Evolutionary conservation across 2,888 invertebrate species (phyloP).

Genomic region (Chesias legatella): DNA sequence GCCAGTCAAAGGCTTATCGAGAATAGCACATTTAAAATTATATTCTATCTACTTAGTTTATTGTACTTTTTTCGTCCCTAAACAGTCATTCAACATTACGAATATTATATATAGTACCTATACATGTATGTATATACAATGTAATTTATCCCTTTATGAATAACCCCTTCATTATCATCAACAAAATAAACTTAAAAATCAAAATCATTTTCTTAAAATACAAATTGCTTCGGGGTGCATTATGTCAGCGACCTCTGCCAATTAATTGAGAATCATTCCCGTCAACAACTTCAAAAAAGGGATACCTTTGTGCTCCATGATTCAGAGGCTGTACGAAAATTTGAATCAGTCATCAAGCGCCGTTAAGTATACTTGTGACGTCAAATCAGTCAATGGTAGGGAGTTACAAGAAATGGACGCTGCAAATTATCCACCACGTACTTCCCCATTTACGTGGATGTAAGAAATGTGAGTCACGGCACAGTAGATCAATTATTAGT

Average conservation of each 20-base stretch:
- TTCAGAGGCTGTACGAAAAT: slow-evolving; percentile 35
- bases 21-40: too few species aligned
- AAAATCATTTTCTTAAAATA: neutral
- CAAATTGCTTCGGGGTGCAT: slow-evolving; percentile 3
- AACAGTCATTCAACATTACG: too few species aligned
- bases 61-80: too few species aligned
- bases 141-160: too few species aligned
- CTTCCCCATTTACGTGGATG: slow-evolving; percentile 57
- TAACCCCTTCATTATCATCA: neutral
- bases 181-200: neutral
- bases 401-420: slow-evolving; percentile 43
- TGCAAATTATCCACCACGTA: slow-evolving; percentile 54
- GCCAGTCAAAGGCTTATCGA: too few species aligned
- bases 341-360: slow-evolving; percentile 27
- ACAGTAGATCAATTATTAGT: neutral
- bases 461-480: slow-evolving; percentile 56
- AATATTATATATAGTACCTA: too few species aligned
- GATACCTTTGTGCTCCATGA: slow-evolving; percentile 29
- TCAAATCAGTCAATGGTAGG: slow-evolving; percentile 44
- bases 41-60: too few species aligned
- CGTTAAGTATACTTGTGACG: slow-evolving; percentile 43
- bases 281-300: slow-evolving; percentile 8
- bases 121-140: too few species aligned
- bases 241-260: slow-evolving; percentile 13
- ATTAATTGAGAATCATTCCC: slow-evolving; percentile 7